Percentiles rank a stretch among this genome's conserved stretches.
Evolutionary conservation across 1,140 invertebrate genomes (phyloP).

Genomic region (Mizuhopecten yessoensis): DNA sequence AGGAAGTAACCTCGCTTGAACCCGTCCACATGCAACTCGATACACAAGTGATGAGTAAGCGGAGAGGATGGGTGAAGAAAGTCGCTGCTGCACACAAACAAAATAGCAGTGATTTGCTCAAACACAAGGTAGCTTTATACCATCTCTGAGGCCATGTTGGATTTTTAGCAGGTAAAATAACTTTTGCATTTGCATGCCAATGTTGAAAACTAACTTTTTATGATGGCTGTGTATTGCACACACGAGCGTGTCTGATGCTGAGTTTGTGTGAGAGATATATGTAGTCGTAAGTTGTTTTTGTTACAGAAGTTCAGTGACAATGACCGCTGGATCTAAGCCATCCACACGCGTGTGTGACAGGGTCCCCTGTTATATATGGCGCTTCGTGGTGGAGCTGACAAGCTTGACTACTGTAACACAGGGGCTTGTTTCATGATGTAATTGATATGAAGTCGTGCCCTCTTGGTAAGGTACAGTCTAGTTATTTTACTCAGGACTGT

Average conservation of each 20-base stretch:
- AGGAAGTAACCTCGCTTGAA: not conserved
- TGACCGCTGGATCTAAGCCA: not conserved
- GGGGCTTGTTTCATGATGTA: not conserved
- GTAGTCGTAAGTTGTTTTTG: not conserved
- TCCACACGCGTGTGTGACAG: conserved; percentile 26
- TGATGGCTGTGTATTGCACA: not conserved
- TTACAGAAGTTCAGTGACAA: conserved; percentile 19
- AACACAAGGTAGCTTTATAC: conserved; percentile 33
- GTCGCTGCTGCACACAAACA: conserved; percentile 23
- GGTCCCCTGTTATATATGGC: not conserved
- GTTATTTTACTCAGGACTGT: too few species aligned
- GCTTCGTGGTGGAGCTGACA: conserved; percentile 11
- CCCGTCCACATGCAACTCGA: conserved; percentile 36
- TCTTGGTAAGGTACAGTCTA: not conserved
- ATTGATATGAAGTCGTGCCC: not conserved
- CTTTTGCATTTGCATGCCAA: not conserved
- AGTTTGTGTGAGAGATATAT: not conserved
- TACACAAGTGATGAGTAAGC: conserved; percentile 38
- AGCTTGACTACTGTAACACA: not conserved
- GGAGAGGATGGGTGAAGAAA: conserved; percentile 37
- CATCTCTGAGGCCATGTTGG: conserved; percentile 28
- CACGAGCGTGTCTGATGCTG: not conserved
- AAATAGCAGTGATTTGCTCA: conserved; percentile 27
- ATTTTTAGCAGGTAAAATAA: conserved; percentile 6
- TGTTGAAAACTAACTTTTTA: conserved; percentile 30